Base-by-base conservation (phyloP, 1,140 invertebrate species). In the Mesaphorura yosii region DNA sequence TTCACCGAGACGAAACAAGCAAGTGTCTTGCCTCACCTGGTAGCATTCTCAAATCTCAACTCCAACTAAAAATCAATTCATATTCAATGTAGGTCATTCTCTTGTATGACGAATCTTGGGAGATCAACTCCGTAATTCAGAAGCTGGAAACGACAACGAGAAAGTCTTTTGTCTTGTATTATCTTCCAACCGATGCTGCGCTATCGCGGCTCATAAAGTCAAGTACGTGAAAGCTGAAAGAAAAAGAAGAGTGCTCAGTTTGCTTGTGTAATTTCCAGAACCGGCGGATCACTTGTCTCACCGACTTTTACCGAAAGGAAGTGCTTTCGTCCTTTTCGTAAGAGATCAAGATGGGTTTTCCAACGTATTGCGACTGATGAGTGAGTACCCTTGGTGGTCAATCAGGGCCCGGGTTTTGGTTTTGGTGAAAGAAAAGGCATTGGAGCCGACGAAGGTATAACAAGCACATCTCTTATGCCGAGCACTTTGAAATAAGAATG, bases 41-140 rank as follows among this genome's bases (percentile, higher is more conserved):
- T 53, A n/a, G 12, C 37, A 20, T 14, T 27, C 5, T 26, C 7
- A 38, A 14, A 38, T 34, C 6, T 22, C 38, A 20, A n/a, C 15
- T 12, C 17, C 1, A n/a, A n/a, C n/a, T n/a, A n/a, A n/a, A n/a
- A n/a, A n/a, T n/a, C n/a, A n/a, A n/a, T n/a, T n/a, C n/a, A n/a
- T n/a, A n/a, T n/a, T n/a, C n/a, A 34, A 10, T 34, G n/a, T 34
- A 58, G 51, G 38, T 62, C 25, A 40, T 58, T 25, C 17, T 59
- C 2, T n/a, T 59, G 2, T 63, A 59, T 28, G 60, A 59, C 31
- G 57, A 63, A 37, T 63, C 57, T 6, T 63, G 57, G 57, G 60
- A 63, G 4, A 57, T 63, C 15, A 41, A 47, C 2, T 52, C 51
- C 10, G 34, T 59, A 17, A 28, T 63, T 17, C 25, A 39, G 6